Evolutionary conservation across 2,888 invertebrate species (phyloP).

Genomic region (Leptogaster cylindrica): DNA sequence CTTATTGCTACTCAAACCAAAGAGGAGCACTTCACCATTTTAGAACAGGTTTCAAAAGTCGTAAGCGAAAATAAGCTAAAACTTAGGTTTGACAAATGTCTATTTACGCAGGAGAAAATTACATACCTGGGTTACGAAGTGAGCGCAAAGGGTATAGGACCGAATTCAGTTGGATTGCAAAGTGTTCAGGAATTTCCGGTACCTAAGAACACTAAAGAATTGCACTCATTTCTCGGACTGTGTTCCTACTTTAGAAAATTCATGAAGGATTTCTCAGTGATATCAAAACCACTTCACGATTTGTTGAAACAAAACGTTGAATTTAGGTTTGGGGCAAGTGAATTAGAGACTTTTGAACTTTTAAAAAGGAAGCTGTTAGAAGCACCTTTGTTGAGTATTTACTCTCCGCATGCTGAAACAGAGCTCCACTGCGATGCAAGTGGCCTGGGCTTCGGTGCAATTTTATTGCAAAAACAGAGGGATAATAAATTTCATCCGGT

Average conservation of each 20-base stretch:
- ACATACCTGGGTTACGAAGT: conserved; percentile 14
- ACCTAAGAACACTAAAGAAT: conserved; percentile 47
- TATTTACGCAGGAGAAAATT: not conserved
- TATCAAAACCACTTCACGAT: conserved; percentile 53
- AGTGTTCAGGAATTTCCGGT: conserved; percentile 16
- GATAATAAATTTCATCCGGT: conserved; percentile 51
- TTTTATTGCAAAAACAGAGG: conserved; percentile 49
- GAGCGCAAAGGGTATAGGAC: conserved; percentile 13
- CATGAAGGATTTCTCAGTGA: conserved; percentile 49
- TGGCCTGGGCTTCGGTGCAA: conserved; percentile 50
- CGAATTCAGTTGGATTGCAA: conserved; percentile 44
- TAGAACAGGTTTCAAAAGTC: not conserved
- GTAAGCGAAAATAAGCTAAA: not conserved
- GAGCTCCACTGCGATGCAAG: conserved; percentile 54
- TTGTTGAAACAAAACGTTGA: conserved; percentile 43
- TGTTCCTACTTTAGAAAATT: conserved; percentile 49
- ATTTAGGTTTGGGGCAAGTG: conserved; percentile 33
- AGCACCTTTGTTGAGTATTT: conserved; percentile 52
- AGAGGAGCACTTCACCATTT: not conserved
- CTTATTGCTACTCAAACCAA: not conserved
- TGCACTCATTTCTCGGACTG: conserved; percentile 47
- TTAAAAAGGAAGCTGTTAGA: conserved; percentile 44
- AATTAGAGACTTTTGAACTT: conserved; percentile 40
- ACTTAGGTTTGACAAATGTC: not conserved
- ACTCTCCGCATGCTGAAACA: conserved; percentile 49